Evolutionary conservation across 2,888 invertebrate species (phyloP), one percentile per base, ranked within the genome.

Genomic region (Mycogona germanica): DNA sequence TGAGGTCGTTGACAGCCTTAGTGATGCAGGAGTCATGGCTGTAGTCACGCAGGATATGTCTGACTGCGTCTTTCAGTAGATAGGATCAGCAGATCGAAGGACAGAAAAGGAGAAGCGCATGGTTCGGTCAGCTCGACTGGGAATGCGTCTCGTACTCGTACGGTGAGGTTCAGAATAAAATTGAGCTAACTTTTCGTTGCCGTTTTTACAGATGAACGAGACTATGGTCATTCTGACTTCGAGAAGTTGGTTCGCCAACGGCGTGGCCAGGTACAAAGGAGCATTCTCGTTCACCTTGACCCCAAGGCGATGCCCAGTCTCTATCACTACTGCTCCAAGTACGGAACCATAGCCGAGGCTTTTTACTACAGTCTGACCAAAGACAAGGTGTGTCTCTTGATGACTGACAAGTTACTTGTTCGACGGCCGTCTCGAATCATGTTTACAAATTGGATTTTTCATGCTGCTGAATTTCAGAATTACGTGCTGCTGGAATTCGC

Each of bases 401-500:
- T 12, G 14, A n/a, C 14, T 19, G 9, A 42, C 37, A 37, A 21
- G 17, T 44, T 3, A 4, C 4, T 23, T 44, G n/a, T n/a, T n/a
- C n/a, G n/a, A n/a, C 19, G 19, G 9, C 42, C 19, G 17, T 42
- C 17, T 12, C 12, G 19, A 9, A 9, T 14, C 12, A 14, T 30
- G 37, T 29, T 54, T 26, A 21, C 9, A 17, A 12, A 40, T 9
- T 19, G 38, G 23, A 25, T 30, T 25, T 25, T 40, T 37, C 37
- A n/a, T 49, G 5, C 47, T 25, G 4, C 14, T 49, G 23, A 12
- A 12, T 9, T 67, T 48, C 70, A 83, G 78, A 78, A 84, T 67
- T 86, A 83, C 64, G 79, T 86, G 67, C 72, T 87, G 32, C 73
- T 87, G 47, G 87, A 88, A 71, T 87, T 82, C 68, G 69, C 70